phyloP scores from a whole-genome alignment of 2,797 vertebrate genomes.

The Brachyrhaphis roseni region DNA sequence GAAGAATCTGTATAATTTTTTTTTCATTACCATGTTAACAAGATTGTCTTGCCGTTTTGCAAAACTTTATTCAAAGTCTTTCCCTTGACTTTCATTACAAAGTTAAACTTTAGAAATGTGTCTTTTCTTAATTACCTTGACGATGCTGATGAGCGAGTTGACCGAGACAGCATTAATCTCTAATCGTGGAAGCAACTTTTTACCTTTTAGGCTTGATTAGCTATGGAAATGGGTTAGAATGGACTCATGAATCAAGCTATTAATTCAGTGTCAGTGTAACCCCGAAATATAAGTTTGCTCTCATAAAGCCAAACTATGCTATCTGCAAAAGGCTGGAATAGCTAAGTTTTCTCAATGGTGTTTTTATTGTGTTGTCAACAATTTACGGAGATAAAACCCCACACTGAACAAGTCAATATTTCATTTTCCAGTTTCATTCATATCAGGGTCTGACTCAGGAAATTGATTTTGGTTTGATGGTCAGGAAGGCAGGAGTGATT shows the following conservation, averaged over 20 bases:
- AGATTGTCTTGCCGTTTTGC: slow-evolving; percentile 1
- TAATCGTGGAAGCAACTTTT: slow-evolving; percentile 70
- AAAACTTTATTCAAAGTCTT: slow-evolving; percentile 45
- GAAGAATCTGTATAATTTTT: slow-evolving; percentile 17
- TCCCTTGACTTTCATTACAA: slow-evolving; percentile 74
- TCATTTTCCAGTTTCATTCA: slow-evolving; percentile 60
- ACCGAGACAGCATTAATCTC: slow-evolving; percentile 73
- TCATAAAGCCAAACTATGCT: slow-evolving; percentile 16
- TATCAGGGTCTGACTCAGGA: slow-evolving; percentile 61
- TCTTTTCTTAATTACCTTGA: slow-evolving; percentile 74
- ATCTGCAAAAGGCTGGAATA: slow-evolving; percentile 43
- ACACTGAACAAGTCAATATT: slow-evolving; percentile 68
- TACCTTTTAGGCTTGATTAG: slow-evolving; percentile 80
- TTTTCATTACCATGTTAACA: background rate
- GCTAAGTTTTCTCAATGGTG: slow-evolving; percentile 50
- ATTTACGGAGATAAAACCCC: slow-evolving; percentile 54
- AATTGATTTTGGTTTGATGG: slow-evolving; percentile 73
- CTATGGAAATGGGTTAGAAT: slow-evolving; percentile 76
- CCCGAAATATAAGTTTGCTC: slow-evolving; percentile 57
- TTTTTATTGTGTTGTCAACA: slow-evolving; percentile 57
- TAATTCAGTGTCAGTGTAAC: slow-evolving; percentile 73
- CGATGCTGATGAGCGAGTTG: slow-evolving; percentile 66
- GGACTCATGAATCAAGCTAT: slow-evolving; percentile 78
- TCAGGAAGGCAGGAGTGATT: slow-evolving; percentile 63
- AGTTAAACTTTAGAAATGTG: slow-evolving; percentile 68